Base-by-base conservation (phyloP, 2,113 vertebrate species). In the Parus major region DNA sequence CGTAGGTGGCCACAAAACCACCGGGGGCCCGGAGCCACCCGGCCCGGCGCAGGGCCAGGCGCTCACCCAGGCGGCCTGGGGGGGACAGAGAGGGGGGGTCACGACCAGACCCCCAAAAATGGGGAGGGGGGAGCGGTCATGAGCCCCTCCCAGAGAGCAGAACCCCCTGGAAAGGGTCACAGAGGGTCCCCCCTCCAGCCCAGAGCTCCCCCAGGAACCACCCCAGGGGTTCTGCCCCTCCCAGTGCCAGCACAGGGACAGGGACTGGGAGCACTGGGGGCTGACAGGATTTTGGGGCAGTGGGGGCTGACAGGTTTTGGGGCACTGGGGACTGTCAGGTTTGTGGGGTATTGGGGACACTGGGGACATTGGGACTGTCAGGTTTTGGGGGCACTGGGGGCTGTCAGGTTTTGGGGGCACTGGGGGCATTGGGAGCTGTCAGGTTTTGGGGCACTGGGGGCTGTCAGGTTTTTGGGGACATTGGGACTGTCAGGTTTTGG, bases 81-180 rank as follows among this genome's bases (percentile, higher is more conserved):
- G 79, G 79, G 55, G 11, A n/a, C 12, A 29, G 25, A 41, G 29
- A 19, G 8, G 17, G 44, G 27, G 36, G 41, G 63, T 56, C 61
- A 65, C 2, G 1, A 33, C 3, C 39, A 8, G 35, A 16, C 35
- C 42, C n/a, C 78, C 39, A 42, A 25, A 47, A 68, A 35, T 9
- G 25, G 39, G 31, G 12, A 10, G 15, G 13, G n/a, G 12, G 24
- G 25, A 7, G 13, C 0, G 10, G 17, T 5, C 4, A 12, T 2
- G 17, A 7, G 12, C 6, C 31, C 33, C 29, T 15, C 12, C 22
- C 5, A 42, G 50, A 10, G 71, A 46, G 71, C 17, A 35, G 15
- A 23, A 47, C 8, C 20, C n/a, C 15, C n/a, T 10, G 11, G 5
- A 36, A 36, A 55, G 8, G 59, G 14, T 22, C 9, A 3, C 6